Conservation (phyloP, 2,113 vertebrate genomes). For the Phocoena phocoena region DNA sequence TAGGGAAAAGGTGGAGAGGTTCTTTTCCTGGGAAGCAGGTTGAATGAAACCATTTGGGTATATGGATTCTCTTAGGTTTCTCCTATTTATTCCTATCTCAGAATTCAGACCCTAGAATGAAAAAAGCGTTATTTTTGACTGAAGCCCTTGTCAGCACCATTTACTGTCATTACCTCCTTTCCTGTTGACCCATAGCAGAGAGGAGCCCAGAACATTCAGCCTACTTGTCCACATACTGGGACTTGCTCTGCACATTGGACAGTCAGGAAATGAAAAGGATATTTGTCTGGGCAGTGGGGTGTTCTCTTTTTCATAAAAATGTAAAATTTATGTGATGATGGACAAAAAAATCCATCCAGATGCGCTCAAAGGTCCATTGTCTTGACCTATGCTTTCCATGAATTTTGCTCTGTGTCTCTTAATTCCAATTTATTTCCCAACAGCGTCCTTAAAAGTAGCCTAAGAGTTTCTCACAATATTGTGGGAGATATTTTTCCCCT, state of each 20-base stretch:
- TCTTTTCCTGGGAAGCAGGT: background rate
- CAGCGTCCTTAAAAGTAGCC: slow-evolving; percentile 50
- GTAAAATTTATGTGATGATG: background rate
- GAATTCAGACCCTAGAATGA: background rate
- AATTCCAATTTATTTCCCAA: slow-evolving; percentile 49
- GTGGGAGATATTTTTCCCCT: slow-evolving; percentile 13
- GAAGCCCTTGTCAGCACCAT: background rate
- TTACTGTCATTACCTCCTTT: background rate
- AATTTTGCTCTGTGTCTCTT: background rate
- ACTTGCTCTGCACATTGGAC: background rate
- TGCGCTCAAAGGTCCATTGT: background rate
- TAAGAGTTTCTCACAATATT: slow-evolving; percentile 20
- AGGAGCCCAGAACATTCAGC: background rate
- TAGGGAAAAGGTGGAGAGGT: background rate
- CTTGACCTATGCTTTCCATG: background rate
- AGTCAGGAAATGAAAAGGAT: background rate
- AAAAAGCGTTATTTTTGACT: background rate
- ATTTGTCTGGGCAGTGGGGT: background rate
- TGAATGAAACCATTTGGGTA: background rate
- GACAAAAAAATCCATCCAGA: background rate
- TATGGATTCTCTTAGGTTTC: background rate
- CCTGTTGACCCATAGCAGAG: background rate
- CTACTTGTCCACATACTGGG: background rate
- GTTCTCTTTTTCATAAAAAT: background rate
- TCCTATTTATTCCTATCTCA: background rate